Evolutionary conservation across 1,140 invertebrate species (phyloP).

Genomic region (Trichonephila clavata): DNA sequence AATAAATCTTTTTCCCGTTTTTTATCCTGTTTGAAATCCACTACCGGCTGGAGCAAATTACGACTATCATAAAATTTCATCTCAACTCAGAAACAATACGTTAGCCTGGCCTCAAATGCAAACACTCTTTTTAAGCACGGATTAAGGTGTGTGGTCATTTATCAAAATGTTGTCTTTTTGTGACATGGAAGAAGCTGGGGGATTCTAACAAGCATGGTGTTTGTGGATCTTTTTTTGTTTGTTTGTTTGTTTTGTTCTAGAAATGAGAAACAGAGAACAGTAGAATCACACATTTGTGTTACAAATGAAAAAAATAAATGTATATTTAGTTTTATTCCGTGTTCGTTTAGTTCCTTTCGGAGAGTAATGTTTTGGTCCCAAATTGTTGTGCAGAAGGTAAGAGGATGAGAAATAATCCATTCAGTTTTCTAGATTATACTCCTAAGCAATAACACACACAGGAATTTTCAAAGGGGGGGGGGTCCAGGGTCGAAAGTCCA

Average conservation of each 20-base stretch:
- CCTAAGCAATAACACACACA: too few species aligned
- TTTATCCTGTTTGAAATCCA: background rate
- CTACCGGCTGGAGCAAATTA: conserved; percentile 2
- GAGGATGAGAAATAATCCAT: too few species aligned
- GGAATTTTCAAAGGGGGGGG: too few species aligned
- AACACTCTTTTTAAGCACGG: conserved; percentile 9
- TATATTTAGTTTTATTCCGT: too few species aligned
- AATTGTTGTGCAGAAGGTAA: too few species aligned
- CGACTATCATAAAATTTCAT: conserved; percentile 38
- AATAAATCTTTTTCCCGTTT: background rate
- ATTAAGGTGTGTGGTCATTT: conserved; percentile 7
- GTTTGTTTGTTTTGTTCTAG: background rate
- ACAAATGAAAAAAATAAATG: too few species aligned
- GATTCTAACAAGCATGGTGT: background rate
- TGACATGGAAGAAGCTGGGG: background rate
- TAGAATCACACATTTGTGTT: background rate
- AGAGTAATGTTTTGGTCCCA: too few species aligned
- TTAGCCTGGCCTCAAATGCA: background rate
- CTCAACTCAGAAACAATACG: background rate
- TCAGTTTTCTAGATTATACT: too few species aligned
- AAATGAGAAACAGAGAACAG: background rate
- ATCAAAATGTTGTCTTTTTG: background rate
- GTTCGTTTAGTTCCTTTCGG: too few species aligned
- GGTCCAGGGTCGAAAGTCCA: too few species aligned
- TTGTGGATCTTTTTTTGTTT: background rate